Evolutionary conservation across 23 tunicate genomes (phyloP), one percentile per base, ranked within the genome.

Genomic region (Trididemnum miniatum): DNA sequence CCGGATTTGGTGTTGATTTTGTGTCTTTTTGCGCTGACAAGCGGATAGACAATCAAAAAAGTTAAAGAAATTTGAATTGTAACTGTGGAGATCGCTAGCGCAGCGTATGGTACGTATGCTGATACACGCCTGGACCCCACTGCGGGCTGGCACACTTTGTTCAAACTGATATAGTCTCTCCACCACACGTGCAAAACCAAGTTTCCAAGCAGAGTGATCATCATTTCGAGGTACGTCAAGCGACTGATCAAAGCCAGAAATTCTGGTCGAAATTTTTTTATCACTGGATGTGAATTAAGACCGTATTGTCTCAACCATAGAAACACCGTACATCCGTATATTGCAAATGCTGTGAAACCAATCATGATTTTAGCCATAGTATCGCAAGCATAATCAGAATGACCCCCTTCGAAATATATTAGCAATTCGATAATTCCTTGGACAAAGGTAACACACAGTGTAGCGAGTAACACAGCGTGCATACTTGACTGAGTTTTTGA

Each of bases 291-390:
- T 57, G 87, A 30, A 49, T 88, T 82, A 60, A 88, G 82, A 26
- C 80, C 85, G 36, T 83, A 69, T 37, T 88, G 93, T 27, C 93
- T 82, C 31, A 83, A 49, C 93, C 93, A 88, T 20, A 88, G 67
- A 69, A 88, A 88, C 72, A 88, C 93, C 44, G 67, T 71, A 54
- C 93, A 88, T 5, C 79, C 83, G 44, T 88, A 87, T 24, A 88
- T 39, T 20, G 71, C 60, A n/a, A 88, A 18, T 12, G 87, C 93
- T 4, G 93, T 88, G 1, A 82, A 34, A 0, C 54, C 78, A 22
- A 88, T 71, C 87, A 88, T 88, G 0, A 74, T 49, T 38, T 83
- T 88, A 32, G 87, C 51, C 32, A 88, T 72, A 23, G 50, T 29
- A 49, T 82, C 59, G 62, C 93, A 88, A 76, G 86, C 93, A 5